Conservation (phyloP, 1,140 invertebrate genomes). For the Cataglyphis hispanica region DNA sequence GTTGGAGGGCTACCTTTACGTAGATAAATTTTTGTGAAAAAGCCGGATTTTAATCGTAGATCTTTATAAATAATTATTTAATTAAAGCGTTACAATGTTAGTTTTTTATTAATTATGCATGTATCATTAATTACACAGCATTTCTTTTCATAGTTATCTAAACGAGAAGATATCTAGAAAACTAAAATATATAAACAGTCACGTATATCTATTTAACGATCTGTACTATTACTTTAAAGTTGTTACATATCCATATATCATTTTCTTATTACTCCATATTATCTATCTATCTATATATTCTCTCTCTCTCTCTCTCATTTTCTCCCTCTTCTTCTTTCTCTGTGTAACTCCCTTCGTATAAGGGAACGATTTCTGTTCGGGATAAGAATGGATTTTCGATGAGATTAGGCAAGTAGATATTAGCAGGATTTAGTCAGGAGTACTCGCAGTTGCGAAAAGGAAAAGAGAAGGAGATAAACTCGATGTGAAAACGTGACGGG, state of each 20-base stretch:
- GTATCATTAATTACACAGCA: too few relatives aligned
- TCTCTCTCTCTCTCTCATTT: not conserved
- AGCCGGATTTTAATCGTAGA: not conserved
- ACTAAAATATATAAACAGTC: too few relatives aligned
- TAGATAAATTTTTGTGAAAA: not conserved
- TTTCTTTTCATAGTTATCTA: too few relatives aligned
- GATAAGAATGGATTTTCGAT: slow-evolving; percentile 19
- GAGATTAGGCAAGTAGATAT: slow-evolving; percentile 61
- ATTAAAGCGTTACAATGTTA: not conserved
- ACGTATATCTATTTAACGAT: not conserved
- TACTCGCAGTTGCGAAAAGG: not conserved
- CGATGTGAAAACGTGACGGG: slow-evolving; percentile 1
- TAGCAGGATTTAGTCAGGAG: slow-evolving; percentile 39
- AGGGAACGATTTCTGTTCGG: slow-evolving; percentile 50
- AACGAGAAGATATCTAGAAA: too few relatives aligned
- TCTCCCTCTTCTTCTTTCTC: not conserved
- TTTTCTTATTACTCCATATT: slow-evolving; percentile 36
- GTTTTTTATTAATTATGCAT: not conserved
- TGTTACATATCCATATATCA: slow-evolving; percentile 20
- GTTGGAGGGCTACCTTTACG: too few relatives aligned
- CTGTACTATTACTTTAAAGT: not conserved
- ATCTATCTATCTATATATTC: slow-evolving; percentile 33
- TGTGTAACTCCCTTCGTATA: not conserved
- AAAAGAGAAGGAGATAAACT: not conserved
- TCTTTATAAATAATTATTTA: not conserved